Evolutionary conservation across 1,140 invertebrate species (phyloP).

Genomic region (Chironomus tepperi): DNA sequence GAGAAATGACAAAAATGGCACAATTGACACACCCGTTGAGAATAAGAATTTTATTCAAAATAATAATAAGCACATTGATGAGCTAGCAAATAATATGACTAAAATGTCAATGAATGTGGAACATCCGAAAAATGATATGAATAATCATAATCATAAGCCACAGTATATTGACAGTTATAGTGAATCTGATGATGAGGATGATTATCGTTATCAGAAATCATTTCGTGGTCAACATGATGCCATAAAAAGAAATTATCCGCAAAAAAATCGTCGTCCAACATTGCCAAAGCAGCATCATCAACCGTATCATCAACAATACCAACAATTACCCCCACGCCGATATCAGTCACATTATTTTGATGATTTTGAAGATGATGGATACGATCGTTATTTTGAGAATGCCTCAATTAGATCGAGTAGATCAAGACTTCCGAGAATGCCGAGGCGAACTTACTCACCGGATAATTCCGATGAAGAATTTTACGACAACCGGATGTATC

Average conservation of each 20-base stretch:
- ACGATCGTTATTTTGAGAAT: not conserved
- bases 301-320: not conserved
- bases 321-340: not conserved
- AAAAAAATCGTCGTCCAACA: not conserved
- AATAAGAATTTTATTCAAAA: not conserved
- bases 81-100: not conserved
- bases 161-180: not conserved
- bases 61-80: not conserved
- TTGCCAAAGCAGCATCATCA: not conserved
- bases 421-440: not conserved
- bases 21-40: not conserved
- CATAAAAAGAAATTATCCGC: not conserved
- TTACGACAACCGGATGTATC: not conserved
- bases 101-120: not conserved
- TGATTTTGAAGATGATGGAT: conserved; percentile 1
- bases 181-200: not conserved
- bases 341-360: conserved; percentile 3
- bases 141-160: not conserved
- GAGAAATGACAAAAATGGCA: not conserved
- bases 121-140: not conserved
- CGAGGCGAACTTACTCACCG: not conserved
- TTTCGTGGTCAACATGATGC: not conserved
- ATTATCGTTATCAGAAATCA: not conserved
- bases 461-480: conserved; percentile 16
- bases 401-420: not conserved